These are phyloP conservation scores for Plestiodon gilberti DNA, from an alignment of 2,113 vertebrate species.

Conservation along the genomic window DNA sequence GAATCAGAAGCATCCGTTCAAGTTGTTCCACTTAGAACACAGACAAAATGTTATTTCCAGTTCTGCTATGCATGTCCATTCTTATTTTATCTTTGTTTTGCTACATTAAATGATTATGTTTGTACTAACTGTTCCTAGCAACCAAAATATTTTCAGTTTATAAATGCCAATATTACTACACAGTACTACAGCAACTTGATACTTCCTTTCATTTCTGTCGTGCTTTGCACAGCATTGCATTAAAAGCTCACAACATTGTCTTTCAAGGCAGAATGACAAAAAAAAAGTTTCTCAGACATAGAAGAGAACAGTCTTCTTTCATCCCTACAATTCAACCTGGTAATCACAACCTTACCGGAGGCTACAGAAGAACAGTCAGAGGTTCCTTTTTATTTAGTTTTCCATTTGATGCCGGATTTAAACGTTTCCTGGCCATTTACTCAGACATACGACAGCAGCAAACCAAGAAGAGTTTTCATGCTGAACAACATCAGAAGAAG, in stretches of 20 bases:
- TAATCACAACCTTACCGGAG: conserved; percentile 65
- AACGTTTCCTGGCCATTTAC: neutral
- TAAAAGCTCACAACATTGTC: neutral
- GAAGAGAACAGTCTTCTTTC: neutral
- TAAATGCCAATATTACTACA: conserved; percentile 19
- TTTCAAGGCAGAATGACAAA: neutral
- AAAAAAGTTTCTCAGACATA: neutral
- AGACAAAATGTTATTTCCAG: conserved; percentile 30
- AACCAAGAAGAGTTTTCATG: conserved; percentile 30
- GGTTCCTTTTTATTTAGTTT: conserved; percentile 16
- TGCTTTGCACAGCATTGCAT: neutral
- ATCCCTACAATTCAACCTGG: neutral
- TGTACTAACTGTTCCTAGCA: neutral
- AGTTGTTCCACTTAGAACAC: conserved; percentile 4
- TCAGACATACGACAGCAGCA: conserved; percentile 1
- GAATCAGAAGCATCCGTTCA: conserved; percentile 27
- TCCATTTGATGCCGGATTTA: conserved; percentile 16
- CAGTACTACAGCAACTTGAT: neutral
- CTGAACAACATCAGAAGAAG: conserved; percentile 19
- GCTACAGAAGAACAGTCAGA: conserved; percentile 39
- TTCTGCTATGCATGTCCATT: conserved; percentile 28
- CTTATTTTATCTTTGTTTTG: conserved; percentile 24
- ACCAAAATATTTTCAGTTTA: conserved; percentile 44
- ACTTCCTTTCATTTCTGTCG: conserved; percentile 25
- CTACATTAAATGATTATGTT: conserved; percentile 27